A percentile compares a stretch with the other conserved stretches of the same genome.
phyloP scores from a whole-genome alignment of 2,113 vertebrate genomes.

The Nyctibius bracteatus region DNA sequence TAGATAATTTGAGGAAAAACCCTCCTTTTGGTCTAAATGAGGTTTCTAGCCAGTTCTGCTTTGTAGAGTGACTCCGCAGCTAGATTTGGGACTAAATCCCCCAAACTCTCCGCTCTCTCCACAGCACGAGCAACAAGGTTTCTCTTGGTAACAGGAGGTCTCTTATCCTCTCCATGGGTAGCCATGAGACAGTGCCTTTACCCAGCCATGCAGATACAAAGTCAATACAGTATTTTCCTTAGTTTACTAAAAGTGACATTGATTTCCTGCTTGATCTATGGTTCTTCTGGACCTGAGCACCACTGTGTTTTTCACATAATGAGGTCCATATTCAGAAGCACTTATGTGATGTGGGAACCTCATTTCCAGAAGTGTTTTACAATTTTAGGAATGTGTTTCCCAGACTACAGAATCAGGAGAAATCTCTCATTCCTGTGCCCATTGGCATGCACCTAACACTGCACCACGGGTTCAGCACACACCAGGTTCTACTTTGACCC shows the following conservation, averaged over 20 bases:
- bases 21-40: not conserved
- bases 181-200: not conserved
- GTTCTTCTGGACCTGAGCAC: not conserved
- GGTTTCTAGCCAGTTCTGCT: not conserved
- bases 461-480: not conserved
- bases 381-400: not conserved
- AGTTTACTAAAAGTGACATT: not conserved
- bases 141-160: not conserved
- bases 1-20: not conserved
- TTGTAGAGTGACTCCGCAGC: not conserved
- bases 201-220: not conserved
- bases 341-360: not conserved
- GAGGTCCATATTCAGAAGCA: not conserved
- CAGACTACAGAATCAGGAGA: not conserved
- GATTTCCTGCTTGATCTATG: not conserved
- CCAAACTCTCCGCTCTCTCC: rapidly evolving
- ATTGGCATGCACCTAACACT: not conserved
- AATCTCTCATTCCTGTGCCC: not conserved
- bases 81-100: not conserved
- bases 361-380: not conserved
- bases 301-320: not conserved
- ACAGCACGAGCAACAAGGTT: not conserved
- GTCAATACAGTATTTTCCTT: not conserved
- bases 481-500: not conserved
- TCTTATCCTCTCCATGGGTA: not conserved